Evolutionary conservation across 2,888 invertebrate genomes (phyloP), one percentile per base, ranked within the genome.

Genomic region (Catocala nupta): DNA sequence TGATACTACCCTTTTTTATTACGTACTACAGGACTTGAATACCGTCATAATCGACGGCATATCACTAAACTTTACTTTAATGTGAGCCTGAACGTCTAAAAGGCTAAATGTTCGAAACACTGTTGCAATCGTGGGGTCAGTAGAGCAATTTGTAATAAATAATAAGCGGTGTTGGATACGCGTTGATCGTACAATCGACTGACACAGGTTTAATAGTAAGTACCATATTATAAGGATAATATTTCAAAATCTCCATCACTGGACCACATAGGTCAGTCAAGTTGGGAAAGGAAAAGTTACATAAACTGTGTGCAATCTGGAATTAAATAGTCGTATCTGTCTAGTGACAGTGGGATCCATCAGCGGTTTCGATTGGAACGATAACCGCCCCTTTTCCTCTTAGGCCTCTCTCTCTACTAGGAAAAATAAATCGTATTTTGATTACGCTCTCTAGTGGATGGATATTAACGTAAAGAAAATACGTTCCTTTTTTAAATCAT

Each of bases 241-340:
- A 78, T 83, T 80, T 80, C 81, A 76, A 76, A 81, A 80, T 71
- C 75, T 71, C 36, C 5, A 8, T 2, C 5, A 36, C 71, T 78
- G 73, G 68, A 75, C 71, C 76, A 75, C 73, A 72, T 25, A 25
- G 25, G 68, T 81, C 83, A 81, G 85, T 82, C 77, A 82, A 80
- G 77, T 79, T 77, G 78, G 71, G 74, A 76, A 78, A 74, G 79
- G 81, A 81, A 86, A 83, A 78, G 82, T 80, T 79, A 72, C 82
- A 90, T 91, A 90, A 91, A 90, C 85, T 84, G 83, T 81, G 80
- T 81, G 83, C 83, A 84, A 91, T 90, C 87, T 89, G 86, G 88
- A 90, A 91, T 91, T 91, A 91, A 92, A 92, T 88, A 86, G 90
- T 86, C 89, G 89, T 88, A 90, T 87, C 87, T 90, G 77, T 79